Percentiles rank a stretch among this genome's conserved stretches.
Evolutionary conservation across 37 sponge, comb jelly and placozoan genomes (phyloP).

Genomic region (Beroe forskalii): DNA sequence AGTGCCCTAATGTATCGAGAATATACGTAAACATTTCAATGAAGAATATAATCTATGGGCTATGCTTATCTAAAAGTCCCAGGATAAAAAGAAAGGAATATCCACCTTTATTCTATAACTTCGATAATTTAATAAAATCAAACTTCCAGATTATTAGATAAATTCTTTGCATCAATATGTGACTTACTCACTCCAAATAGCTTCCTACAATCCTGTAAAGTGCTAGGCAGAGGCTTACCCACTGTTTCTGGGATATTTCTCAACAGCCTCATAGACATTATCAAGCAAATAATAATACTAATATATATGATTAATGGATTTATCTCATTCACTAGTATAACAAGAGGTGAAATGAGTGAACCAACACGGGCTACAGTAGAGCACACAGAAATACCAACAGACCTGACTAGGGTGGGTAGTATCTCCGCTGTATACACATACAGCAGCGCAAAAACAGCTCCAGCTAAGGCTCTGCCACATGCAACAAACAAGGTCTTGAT

Average conservation of each 20-base stretch:
- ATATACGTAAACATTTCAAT: too few relatives aligned
- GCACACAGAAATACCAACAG: constrained; percentile 11
- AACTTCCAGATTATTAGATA: too few relatives aligned
- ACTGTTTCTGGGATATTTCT: constrained; percentile 40
- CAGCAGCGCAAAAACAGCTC: constrained; percentile 40
- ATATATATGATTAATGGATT: constrained; percentile 27
- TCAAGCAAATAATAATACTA: not conserved
- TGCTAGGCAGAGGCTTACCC: constrained; percentile 23
- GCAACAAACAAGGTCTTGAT: constrained; percentile 30
- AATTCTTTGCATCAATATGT: too few relatives aligned
- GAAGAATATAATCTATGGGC: too few relatives aligned
- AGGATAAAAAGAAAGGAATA: too few relatives aligned
- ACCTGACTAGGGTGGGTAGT: constrained; percentile 38
- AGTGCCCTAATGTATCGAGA: too few relatives aligned
- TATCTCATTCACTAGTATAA: constrained; percentile 45
- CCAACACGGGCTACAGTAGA: constrained; percentile 39
- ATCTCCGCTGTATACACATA: constrained; percentile 47
- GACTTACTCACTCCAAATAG: constrained; percentile 29
- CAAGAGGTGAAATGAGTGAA: constrained; percentile 12
- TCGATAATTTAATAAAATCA: too few relatives aligned
- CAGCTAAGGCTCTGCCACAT: constrained; percentile 34
- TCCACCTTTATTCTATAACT: too few relatives aligned
- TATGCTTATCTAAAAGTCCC: too few relatives aligned
- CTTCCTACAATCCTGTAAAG: constrained; percentile 7
- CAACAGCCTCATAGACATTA: not conserved